Evolutionary conservation across 2,888 invertebrate species (phyloP), one percentile per base, ranked within the genome.

Genomic region (Ecdyonurus torrentis): DNA sequence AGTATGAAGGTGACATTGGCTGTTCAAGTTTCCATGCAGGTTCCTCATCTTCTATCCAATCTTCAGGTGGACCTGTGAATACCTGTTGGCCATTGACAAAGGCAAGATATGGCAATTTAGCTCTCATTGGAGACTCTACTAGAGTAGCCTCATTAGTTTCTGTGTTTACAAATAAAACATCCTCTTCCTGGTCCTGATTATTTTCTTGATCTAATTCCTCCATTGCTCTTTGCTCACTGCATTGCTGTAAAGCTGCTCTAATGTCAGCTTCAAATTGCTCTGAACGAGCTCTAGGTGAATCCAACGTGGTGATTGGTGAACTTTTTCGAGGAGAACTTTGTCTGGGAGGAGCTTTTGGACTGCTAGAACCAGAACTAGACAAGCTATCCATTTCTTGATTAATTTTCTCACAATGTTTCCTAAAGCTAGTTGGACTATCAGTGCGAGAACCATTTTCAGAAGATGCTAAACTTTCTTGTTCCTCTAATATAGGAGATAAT

Each of bases 401-500:
- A 25, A 23, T 50, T 63, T 15, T 15, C 5, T 5, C 37, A 37
- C 37, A 37, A 10, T 37, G 7, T 10, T 5, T 37, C 5, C 15
- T 37, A 10, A 37, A 37, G 37, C 5, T 10, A 22, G 55, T n/a
- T 10, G 5, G 19, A 22, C 55, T 64, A 22, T 25, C 23, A 15
- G 61, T 59, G 2, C 64, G 65, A 25, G 65, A 64, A 52, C 63
- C 64, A 53, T 63, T 61, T 24, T 64, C 63, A 22, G 64, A 68
- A 20, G 69, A 65, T 1, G 66, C 64, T 22, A 68, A 63, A 63
- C 70, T 65, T 63, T 78, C 78, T 52, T 78, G 76, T 72, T 83
- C 83, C 70, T 83, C 83, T 23, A 81, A 74, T 63, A 83, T 83
- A 1, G 83, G 83, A 61, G 82, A 82, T 19, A 83, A 69, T 1